Evolutionary conservation across 2,113 vertebrate species (phyloP).

Genomic region (Nycticebus coucang): DNA sequence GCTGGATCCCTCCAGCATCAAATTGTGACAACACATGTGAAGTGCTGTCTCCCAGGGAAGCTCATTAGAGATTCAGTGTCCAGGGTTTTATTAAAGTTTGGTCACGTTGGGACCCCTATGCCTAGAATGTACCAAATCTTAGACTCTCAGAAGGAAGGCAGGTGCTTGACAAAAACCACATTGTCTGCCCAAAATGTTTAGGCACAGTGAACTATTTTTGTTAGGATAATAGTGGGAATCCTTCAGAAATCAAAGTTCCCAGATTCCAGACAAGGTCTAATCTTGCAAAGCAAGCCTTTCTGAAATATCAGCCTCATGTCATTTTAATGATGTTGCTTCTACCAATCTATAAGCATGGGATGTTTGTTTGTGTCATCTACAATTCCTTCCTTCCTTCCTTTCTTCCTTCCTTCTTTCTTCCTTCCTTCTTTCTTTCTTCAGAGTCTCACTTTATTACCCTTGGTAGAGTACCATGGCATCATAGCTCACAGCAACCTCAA

Average conservation of each 20-base stretch:
- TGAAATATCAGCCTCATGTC: neutral
- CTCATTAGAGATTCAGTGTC: neutral
- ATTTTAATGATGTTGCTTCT: no score
- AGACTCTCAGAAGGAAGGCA: no score
- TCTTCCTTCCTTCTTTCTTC: no score
- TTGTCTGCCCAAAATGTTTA: neutral
- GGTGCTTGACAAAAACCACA: neutral
- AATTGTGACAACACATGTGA: neutral
- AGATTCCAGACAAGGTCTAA: neutral
- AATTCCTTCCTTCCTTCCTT: no score
- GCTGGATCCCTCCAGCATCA: neutral
- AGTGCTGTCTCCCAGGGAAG: neutral
- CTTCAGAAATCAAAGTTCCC: neutral
- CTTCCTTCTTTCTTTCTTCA: no score
- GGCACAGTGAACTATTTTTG: neutral
- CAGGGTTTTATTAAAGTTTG: neutral
- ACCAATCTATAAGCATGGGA: no score
- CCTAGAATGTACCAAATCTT: neutral
- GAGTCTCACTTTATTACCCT: no score
- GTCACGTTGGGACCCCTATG: neutral
- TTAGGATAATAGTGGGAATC: neutral
- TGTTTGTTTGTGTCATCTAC: no score
- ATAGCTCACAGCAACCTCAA: no score
- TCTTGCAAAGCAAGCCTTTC: neutral
- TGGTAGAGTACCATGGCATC: no score